A percentile compares a stretch with the other conserved stretches of the same genome.
Evolutionary conservation across 2,888 invertebrate genomes (phyloP).

Genomic region (Caenorhabditis sp.): DNA sequence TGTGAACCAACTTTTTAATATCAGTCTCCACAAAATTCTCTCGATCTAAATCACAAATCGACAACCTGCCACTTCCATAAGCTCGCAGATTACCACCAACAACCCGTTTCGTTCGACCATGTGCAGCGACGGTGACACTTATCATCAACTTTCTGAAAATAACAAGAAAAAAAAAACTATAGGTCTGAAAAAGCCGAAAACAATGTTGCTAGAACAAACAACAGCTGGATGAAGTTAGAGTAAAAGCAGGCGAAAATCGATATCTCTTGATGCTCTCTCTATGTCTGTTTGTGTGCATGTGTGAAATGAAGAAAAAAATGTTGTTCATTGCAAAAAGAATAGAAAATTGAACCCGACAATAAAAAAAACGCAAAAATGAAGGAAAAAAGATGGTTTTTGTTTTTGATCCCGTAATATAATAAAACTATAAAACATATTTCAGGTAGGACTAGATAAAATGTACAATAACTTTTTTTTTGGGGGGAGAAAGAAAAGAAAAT

Average conservation of each 20-base stretch:
- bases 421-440: no score
- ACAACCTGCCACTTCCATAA: constrained; percentile 51
- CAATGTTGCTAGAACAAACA: background rate
- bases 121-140: constrained; percentile 61
- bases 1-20: background rate
- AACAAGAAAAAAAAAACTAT: background rate
- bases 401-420: no score
- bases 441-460: no score
- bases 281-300: background rate
- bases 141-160: constrained; percentile 42
- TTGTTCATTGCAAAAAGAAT: no score
- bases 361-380: no score
- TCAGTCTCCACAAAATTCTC: constrained; percentile 7
- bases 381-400: no score
- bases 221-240: background rate
- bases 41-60: constrained; percentile 48
- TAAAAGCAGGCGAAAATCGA: background rate
- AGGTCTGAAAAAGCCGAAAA: background rate
- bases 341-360: no score
- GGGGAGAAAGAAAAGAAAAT: no score
- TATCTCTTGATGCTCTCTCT: background rate
- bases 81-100: constrained; percentile 50
- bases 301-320: no score
- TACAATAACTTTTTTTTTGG: no score
- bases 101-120: constrained; percentile 44